Percentiles rank a stretch among this genome's conserved stretches.
phyloP scores from a whole-genome alignment of 2,797 vertebrate species.

The Coilia nasus region DNA sequence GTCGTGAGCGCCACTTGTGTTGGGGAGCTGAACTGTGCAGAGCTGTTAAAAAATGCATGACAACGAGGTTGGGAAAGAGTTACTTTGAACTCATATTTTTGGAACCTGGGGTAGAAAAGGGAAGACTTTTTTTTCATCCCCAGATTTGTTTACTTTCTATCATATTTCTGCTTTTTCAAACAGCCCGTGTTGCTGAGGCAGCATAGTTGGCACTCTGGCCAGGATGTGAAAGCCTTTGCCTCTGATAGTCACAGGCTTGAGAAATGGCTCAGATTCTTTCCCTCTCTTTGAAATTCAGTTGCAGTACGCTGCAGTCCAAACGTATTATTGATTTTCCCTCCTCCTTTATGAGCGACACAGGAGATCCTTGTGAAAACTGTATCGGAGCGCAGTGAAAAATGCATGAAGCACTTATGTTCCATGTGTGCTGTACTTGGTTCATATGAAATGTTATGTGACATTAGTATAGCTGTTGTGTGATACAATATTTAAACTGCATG shows the following conservation, averaged over 20 bases:
- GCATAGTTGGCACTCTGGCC: background rate
- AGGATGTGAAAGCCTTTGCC: background rate
- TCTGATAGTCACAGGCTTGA: background rate
- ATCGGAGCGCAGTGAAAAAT: constrained; percentile 14
- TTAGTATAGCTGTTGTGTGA: background rate
- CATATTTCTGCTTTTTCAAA: background rate
- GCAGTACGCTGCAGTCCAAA: background rate
- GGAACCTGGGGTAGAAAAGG: background rate
- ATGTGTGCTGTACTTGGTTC: background rate
- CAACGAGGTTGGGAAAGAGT: background rate
- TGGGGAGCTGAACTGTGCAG: background rate
- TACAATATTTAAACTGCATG: background rate
- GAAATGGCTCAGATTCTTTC: background rate
- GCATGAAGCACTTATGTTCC: background rate
- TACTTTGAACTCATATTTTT: background rate
- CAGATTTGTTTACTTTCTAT: constrained; percentile 8
- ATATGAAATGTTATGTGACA: background rate
- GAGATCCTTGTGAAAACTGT: background rate
- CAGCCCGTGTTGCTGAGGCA: background rate
- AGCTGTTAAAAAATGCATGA: background rate
- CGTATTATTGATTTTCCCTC: background rate
- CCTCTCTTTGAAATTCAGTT: constrained; percentile 5
- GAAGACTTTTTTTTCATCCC: background rate
- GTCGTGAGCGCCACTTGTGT: background rate
- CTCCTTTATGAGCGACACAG: background rate